Evolutionary conservation across 2,888 invertebrate genomes (phyloP), one percentile per base, ranked within the genome.

Genomic region (Tortrix viridana): DNA sequence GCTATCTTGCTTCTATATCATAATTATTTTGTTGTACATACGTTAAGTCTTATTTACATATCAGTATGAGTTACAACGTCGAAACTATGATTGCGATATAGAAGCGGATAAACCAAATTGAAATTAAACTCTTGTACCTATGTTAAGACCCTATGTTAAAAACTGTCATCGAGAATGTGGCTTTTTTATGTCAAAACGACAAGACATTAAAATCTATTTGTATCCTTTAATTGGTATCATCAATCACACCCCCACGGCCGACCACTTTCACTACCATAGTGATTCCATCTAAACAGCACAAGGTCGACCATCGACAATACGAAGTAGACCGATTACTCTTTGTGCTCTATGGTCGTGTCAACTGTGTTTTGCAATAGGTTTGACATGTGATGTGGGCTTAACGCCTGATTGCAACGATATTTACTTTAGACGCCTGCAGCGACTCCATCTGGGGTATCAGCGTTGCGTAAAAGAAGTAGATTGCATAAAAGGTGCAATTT

Each of bases 211-310:
- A 46, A 41, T 37, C 7, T 23, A 44, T 23, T 3, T 47, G 32
- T 20, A 23, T 20, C 20, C 14, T 26, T 49, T 18, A 19, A 49
- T 59, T 26, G 41, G 18, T n/a, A 23, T 44, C 32, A 60, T 60
- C 60, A 38, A 57, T 62, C 56, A 57, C n/a, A 43, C 23, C 62
- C 22, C 49, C 62, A 62, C 26, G 62, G 62, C 52, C 56, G 37
- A 37, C 46, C 38, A 57, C 62, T 62, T 62, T 62, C 62, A 52
- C 62, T 62, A 37, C 56, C 50, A 56, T 52, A 46, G 32, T 16
- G 41, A 53, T 53, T 41, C 7, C 41, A 53, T 53, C 46, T 19
- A 52, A 57, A 62, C 46, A 50, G 61, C 49, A 61, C 61, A 61
- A 61, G 61, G 61, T 22, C 61, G 61, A 38, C 44, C 48, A 55